Evolutionary conservation across 1,140 invertebrate genomes (phyloP), one percentile per base, ranked within the genome.

Genomic region (Trichonephila clavipes): DNA sequence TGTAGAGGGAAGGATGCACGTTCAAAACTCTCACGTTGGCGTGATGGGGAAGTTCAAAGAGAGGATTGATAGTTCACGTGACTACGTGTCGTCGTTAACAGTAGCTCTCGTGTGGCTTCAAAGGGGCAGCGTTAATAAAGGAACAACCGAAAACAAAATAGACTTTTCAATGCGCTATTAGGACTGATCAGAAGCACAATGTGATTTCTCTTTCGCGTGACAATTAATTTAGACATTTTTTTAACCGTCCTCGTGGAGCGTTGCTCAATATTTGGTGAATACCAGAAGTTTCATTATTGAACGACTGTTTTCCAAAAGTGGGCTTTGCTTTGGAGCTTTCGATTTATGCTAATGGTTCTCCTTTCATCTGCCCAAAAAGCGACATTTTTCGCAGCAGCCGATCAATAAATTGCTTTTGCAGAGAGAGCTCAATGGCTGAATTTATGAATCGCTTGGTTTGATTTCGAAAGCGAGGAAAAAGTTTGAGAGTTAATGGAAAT

Each of bases 311-410:
- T 66, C 8, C 21, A 66, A 24, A n/a, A 28, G 12, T 14, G 77
- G 19, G 18, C 44, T 28, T n/a, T n/a, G 34, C n/a, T 44, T 83
- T 21, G 44, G 72, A 58, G 18, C 40, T 83, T 83, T 83, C 81
- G 81, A 83, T 83, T 51, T 83, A 83, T 83, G 81, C 81, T 83
- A 83, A 83, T 83, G 81, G 14, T 28, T 72, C 2, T 83, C 40
- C 81, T 82, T 24, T 51, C 28, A 8, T 51, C 81, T 83, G 16
- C 34, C 81, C 40, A n/a, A 72, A 34, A 58, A 83, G 81, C 34
- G 81, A 40, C 18, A 82, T 82, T 44, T 51, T 82, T 51, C 51
- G 3, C 6, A 7, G 24, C n/a, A n/a, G 12, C n/a, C 21, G 64
- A 69, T 69, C 64, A 69, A 69, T 69, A 69, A 1, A 69, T 3